These are phyloP conservation scores for Clusia tigrina DNA, from an alignment of 2,888 invertebrate genomes.

Conservation along the genomic window DNA sequence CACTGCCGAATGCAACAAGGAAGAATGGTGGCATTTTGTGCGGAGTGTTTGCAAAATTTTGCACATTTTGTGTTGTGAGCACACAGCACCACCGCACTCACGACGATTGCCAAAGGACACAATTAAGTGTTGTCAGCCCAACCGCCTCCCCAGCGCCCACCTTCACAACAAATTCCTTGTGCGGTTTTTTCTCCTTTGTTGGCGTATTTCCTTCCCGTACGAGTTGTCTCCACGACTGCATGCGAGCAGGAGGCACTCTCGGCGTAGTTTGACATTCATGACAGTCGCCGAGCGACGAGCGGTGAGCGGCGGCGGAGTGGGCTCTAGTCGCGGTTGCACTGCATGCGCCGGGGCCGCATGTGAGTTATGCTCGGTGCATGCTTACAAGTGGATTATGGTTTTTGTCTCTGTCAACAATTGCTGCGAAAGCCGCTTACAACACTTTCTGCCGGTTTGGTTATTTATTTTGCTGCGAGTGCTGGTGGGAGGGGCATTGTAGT, in stretches of 20 bases:
- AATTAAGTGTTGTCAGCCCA: conserved; percentile 8
- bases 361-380: no score
- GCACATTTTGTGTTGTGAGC: neutral
- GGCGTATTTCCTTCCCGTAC: neutral
- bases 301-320: neutral
- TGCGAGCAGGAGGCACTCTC: no score
- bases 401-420: conserved; percentile 40
- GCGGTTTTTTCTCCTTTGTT: neutral
- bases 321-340: neutral
- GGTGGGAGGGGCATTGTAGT: no score
- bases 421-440: conserved; percentile 54
- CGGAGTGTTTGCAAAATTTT: neutral
- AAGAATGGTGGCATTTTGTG: neutral
- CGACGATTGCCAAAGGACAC: neutral
- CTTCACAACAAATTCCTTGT: neutral
- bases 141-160: neutral
- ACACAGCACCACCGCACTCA: neutral
- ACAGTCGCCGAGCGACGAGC: neutral
- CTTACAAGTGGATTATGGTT: conserved; percentile 12
- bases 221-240: neutral
- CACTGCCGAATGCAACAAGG: neutral
- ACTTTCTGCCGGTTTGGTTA: conserved; percentile 40
- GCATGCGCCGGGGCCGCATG: neutral
- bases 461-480: neutral
- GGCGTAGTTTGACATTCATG: neutral